Evolutionary conservation across 1,140 invertebrate species (phyloP), one percentile per base, ranked within the genome.

Genomic region (Ostrea denselamellosa): DNA sequence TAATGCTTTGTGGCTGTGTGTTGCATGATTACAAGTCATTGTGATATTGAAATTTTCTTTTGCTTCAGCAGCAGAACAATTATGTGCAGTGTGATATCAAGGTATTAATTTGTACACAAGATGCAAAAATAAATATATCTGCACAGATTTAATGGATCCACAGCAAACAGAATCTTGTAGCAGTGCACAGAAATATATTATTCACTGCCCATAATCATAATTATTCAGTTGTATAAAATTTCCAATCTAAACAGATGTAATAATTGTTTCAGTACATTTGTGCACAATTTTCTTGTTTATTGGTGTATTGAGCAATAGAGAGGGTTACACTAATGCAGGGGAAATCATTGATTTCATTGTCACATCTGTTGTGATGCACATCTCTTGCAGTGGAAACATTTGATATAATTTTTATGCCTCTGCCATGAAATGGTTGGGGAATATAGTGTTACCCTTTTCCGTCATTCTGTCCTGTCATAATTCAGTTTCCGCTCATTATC

Each of bases 61-160:
- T 77, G 9, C 68, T 77, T 28, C 68, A 77, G 68, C 68, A 28
- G 28, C 68, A 77, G 22, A 34, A 22, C 14, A 77, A 77, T 77
- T 34, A 77, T 77, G 68, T 77, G 68, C 68, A 34, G 68, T 77
- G 68, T 28, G 10, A 77, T 77, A 25, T 77, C 14, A 77, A 77
- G 68, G 68, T 77, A 77, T 77, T 77, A 10, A 34, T 34, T 34
- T 34, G 12, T 34, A 25, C 68, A 77, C 68, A 28, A 28, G 68
- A 77, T 77, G 68, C 25, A 28, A 28, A 34, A 77, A 77, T 62
- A 62, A 44, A n/a, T 5, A n/a, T 62, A 62, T 77, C 58, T 77
- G 22, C 68, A 77, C 68, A 12, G 14, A 62, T 19, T 19, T 77
- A 12, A 62, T 62, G 17, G 4, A 28, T 3, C 12, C 68, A 77